Evolutionary conservation across 2,888 invertebrate genomes (phyloP).

Genomic region (Hypselothyrea guttata): DNA sequence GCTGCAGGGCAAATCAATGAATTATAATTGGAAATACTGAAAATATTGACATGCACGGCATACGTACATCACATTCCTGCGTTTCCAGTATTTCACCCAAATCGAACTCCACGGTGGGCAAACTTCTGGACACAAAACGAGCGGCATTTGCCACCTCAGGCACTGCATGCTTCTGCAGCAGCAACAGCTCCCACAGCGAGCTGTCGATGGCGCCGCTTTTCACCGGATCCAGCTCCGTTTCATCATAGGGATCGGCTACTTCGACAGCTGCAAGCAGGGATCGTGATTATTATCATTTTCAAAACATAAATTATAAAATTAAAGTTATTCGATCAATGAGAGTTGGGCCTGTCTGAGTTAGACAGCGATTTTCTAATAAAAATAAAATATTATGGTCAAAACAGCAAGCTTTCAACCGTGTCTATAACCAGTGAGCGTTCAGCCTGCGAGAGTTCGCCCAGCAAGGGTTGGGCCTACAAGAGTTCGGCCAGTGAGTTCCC

Average conservation of each 20-base stretch:
- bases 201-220: constrained; percentile 92
- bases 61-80: constrained; percentile 85
- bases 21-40: not conserved
- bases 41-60: constrained; percentile 52
- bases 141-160: constrained; percentile 89
- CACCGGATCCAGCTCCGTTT: constrained; percentile 90
- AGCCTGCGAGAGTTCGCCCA: too few species aligned
- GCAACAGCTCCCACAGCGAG: constrained; percentile 95
- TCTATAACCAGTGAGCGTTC: too few species aligned
- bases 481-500: too few species aligned
- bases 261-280: constrained; percentile 46
- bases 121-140: constrained; percentile 86
- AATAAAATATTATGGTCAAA: too few species aligned
- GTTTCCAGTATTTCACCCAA: constrained; percentile 86
- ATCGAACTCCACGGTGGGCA: constrained; percentile 88
- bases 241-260: constrained; percentile 90
- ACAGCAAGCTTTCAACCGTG: too few species aligned
- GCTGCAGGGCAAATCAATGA: constrained; percentile 81
- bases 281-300: too few species aligned
- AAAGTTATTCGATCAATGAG: too few species aligned
- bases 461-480: too few species aligned
- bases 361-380: too few species aligned
- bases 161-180: constrained; percentile 88
- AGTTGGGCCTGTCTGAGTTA: too few species aligned
- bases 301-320: too few species aligned